Base-by-base conservation (phyloP, 2,888 invertebrate genomes). In the Chloroclystis v-ata region DNA sequence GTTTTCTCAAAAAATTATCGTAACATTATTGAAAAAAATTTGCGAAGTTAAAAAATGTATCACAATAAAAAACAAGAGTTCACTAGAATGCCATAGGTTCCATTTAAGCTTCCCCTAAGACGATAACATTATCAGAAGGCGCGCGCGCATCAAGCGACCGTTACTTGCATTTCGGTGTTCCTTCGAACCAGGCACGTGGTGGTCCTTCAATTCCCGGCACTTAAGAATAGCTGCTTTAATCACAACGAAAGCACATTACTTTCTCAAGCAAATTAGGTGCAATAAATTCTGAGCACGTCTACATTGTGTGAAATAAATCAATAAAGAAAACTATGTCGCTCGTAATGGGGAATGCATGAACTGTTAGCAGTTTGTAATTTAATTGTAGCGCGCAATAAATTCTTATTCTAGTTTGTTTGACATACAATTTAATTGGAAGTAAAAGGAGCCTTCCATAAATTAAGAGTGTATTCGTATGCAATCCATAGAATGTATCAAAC, bases 351-450 rank as follows among this genome's bases (percentile, higher is more conserved):
- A 62, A 60, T 65, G 61, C 43, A 46, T 59, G 65, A 61, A 63
- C 66, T 65, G 64, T 65, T 63, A 66, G 63, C 57, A 64, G 66
- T 67, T 67, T 64, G 65, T 73, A 73, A 78, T 70, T 74, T 72
- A 75, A 68, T 76, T 67, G 70, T 73, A 63, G 67, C 65, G 66
- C 62, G 65, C 71, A 68, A 78, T 79, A 78, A 78, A 80, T 79
- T 77, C 69, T 69, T 75, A 71, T 57, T 64, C 66, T 73, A 74
- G 75, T 78, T 55, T 52, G 47, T 49, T 47, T 47, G 42, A 46
- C 46, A 50, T 24, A 13, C 14, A 20, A 29, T 28, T 25, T 13
- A 49, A 40, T 30, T 47, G 37, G 37, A n/a, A 20, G 10, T 14
- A 24, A 11, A 20, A 20, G 29, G 10, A 40, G 10, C 9, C 12